Conservation (phyloP, 2,113 vertebrate genomes). For the Macrotis lagotis region DNA sequence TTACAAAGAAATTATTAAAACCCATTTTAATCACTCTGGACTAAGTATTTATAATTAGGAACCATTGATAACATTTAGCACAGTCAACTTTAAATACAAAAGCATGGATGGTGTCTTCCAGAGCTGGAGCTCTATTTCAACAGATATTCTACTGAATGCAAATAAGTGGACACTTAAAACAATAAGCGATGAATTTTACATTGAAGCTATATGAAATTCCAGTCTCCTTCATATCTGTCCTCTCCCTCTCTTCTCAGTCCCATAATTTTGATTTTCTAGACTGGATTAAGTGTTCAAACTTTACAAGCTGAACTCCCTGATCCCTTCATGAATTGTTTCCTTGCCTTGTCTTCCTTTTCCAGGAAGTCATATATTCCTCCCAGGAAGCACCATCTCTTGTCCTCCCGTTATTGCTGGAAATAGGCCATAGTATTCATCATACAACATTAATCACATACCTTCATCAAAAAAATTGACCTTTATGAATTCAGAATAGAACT, state of each 20-base stretch:
- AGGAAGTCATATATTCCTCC: not conserved
- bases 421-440: not conserved
- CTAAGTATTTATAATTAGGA: too few species aligned
- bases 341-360: not conserved
- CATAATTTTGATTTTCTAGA: not conserved
- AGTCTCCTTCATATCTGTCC: not conserved
- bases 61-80: too few species aligned
- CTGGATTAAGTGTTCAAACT: not conserved
- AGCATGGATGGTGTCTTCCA: not conserved
- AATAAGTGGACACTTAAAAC: slow-evolving; percentile 3
- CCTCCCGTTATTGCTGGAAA: not conserved
- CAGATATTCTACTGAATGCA: not conserved
- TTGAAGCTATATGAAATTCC: not conserved
- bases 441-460: not conserved
- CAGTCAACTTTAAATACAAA: not conserved
- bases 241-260: not conserved
- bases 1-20: too few species aligned
- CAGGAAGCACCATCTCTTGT: not conserved
- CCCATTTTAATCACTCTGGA: too few species aligned
- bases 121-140: not conserved
- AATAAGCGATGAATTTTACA: not conserved
- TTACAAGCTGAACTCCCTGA: not conserved
- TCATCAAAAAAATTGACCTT: not conserved
- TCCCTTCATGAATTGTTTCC: not conserved
- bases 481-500: not conserved